These are phyloP conservation scores for Crotophaga sulcirostris DNA, from an alignment of 2,113 vertebrate genomes.

Conservation along the genomic window DNA sequence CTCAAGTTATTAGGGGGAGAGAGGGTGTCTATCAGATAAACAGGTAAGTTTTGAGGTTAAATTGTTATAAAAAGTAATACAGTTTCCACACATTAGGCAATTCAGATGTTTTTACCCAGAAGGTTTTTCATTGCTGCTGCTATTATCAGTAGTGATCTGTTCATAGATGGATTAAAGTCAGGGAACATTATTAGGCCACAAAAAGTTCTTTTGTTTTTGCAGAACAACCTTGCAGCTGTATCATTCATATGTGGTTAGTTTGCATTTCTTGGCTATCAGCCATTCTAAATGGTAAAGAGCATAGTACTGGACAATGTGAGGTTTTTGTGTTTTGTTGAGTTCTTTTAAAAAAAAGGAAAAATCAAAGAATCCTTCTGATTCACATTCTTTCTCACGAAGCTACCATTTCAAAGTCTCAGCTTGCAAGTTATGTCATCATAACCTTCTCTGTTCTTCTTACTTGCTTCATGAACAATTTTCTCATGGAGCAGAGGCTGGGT, in stretches of 20 bases:
- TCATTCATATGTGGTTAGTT: background rate
- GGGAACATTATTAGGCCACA: background rate
- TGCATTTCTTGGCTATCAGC: background rate
- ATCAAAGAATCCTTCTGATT: constrained; percentile 33
- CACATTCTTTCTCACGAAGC: constrained; percentile 29
- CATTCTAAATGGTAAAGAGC: constrained; percentile 12
- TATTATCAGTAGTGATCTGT: background rate
- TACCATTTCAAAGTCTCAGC: constrained; percentile 41
- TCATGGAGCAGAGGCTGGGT: background rate
- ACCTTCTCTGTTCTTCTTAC: constrained; percentile 8
- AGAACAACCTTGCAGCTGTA: background rate
- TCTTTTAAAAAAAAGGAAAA: background rate
- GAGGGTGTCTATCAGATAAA: background rate
- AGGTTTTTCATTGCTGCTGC: background rate
- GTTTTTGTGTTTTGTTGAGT: background rate
- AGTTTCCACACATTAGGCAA: background rate
- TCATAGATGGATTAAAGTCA: background rate
- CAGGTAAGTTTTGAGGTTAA: background rate
- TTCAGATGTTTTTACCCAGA: background rate
- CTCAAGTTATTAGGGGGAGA: background rate
- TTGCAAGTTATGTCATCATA: background rate
- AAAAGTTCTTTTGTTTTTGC: background rate
- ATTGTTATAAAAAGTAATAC: background rate
- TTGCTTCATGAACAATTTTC: constrained; percentile 7
- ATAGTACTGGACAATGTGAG: background rate